Percentiles rank a stretch among this genome's conserved stretches.
phyloP scores from a whole-genome alignment of 2,797 vertebrate species.

The Oryzias sinensis region DNA sequence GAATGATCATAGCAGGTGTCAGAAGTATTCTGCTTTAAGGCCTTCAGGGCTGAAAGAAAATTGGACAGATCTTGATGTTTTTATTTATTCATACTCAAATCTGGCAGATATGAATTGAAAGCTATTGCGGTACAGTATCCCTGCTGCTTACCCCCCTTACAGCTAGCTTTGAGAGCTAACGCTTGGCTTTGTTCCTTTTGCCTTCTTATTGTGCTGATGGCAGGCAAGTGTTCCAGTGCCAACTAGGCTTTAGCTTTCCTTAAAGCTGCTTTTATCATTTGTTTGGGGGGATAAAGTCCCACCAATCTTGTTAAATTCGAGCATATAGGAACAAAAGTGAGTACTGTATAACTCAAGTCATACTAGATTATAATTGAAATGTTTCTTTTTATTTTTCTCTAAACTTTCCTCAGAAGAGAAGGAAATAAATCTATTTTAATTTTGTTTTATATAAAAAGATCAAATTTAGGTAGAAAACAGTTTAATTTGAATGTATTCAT shows the following conservation, averaged over 20 bases:
- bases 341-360: too few relatives aligned
- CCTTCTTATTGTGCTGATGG: slow-evolving; percentile 65
- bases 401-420: too few relatives aligned
- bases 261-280: slow-evolving; percentile 47
- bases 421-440: too few relatives aligned
- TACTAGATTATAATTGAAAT: too few relatives aligned
- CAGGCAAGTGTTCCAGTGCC: slow-evolving; percentile 46
- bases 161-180: slow-evolving; percentile 55
- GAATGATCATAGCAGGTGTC: slow-evolving; percentile 63
- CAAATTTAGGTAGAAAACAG: too few relatives aligned
- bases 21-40: slow-evolving; percentile 56
- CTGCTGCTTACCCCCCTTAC: slow-evolving; percentile 44
- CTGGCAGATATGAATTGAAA: slow-evolving; percentile 56
- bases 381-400: too few relatives aligned
- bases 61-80: slow-evolving; percentile 53
- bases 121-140: slow-evolving; percentile 44
- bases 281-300: neutral
- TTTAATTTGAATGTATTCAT: too few relatives aligned
- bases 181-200: slow-evolving; percentile 62
- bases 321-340: too few relatives aligned
- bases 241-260: slow-evolving; percentile 61
- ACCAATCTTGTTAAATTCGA: slow-evolving; percentile 22
- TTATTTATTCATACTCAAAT: slow-evolving; percentile 68
- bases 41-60: slow-evolving; percentile 38
- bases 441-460: too few relatives aligned